Evolutionary conservation across 2,888 invertebrate genomes (phyloP).

Genomic region (Tromatobia lineatoria): DNA sequence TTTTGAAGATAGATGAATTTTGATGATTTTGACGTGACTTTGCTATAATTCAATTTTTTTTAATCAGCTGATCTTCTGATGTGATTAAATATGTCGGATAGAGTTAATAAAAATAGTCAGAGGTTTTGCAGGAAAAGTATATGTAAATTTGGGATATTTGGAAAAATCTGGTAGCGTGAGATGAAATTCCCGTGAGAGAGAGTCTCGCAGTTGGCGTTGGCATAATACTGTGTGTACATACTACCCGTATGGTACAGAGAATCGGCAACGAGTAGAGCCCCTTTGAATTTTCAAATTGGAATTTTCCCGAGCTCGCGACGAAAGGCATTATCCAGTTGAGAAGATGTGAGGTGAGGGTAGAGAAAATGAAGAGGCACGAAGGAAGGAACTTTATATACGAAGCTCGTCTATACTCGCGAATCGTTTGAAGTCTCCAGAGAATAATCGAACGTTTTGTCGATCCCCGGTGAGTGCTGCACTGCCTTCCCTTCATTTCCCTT

Average conservation of each 20-base stretch:
- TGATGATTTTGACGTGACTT: not conserved
- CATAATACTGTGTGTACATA: not conserved
- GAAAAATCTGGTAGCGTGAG: constrained; percentile 2
- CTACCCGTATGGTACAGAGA: constrained; percentile 10
- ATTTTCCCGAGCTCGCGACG: constrained; percentile 49
- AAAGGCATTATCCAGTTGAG: constrained; percentile 50
- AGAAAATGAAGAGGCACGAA: constrained; percentile 51
- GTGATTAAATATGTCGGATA: not conserved
- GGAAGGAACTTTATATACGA: constrained; percentile 54
- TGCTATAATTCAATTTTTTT: not conserved
- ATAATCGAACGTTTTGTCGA: constrained; percentile 72
- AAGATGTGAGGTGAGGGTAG: constrained; percentile 19
- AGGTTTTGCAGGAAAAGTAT: not conserved
- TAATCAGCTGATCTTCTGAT: not conserved
- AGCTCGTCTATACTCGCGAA: constrained; percentile 45
- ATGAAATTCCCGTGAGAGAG: constrained; percentile 7
- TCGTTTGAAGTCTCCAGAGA: constrained; percentile 71
- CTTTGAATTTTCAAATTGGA: constrained; percentile 58
- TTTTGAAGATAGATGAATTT: not conserved
- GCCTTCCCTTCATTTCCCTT: constrained; percentile 31
- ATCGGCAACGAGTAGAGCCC: constrained; percentile 15
- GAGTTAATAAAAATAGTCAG: not conserved
- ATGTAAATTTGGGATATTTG: constrained; percentile 5
- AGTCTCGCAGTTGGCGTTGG: not conserved
- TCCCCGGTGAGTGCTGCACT: constrained; percentile 40